Conservation (phyloP, 2,888 invertebrate species). For the Petrolisthes manimaculis region DNA sequence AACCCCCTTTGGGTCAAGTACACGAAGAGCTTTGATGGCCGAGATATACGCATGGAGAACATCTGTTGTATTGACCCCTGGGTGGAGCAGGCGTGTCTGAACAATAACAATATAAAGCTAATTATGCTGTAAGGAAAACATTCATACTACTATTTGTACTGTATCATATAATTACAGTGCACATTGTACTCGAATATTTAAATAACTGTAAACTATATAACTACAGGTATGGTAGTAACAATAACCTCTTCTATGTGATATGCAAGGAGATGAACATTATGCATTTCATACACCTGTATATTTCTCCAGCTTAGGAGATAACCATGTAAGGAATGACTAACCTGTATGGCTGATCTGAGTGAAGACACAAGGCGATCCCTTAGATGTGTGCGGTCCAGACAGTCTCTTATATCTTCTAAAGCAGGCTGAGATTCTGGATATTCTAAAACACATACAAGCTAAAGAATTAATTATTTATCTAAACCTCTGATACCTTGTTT, state of each 20-base stretch:
- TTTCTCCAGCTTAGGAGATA: too few relatives aligned
- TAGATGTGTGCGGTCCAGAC: conserved; percentile 88
- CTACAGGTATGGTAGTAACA: background rate
- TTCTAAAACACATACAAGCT: conserved; percentile 72
- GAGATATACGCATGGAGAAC: conserved; percentile 96
- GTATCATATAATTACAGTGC: too few relatives aligned
- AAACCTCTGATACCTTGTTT: background rate
- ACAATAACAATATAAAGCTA: too few relatives aligned
- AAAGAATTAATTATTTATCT: background rate
- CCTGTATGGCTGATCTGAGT: conserved; percentile 61
- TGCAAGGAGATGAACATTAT: too few relatives aligned
- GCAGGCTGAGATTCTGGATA: conserved; percentile 96
- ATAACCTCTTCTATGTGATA: too few relatives aligned
- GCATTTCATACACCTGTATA: too few relatives aligned
- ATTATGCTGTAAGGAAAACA: too few relatives aligned
- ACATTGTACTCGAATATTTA: too few relatives aligned
- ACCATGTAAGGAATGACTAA: background rate
- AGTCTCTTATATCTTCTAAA: conserved; percentile 87
- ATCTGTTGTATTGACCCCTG: conserved; percentile 94
- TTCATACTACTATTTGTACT: too few relatives aligned
- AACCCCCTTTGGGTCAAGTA: conserved; percentile 93
- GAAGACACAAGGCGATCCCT: conserved; percentile 75
- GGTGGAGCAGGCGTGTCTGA: conserved; percentile 85
- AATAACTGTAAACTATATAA: too few relatives aligned
- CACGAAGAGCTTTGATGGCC: conserved; percentile 90